Percentiles rank a stretch among this genome's conserved stretches.
Conservation (phyloP, 1,140 invertebrate genomes). For the Acromyrmex echinatior region DNA sequence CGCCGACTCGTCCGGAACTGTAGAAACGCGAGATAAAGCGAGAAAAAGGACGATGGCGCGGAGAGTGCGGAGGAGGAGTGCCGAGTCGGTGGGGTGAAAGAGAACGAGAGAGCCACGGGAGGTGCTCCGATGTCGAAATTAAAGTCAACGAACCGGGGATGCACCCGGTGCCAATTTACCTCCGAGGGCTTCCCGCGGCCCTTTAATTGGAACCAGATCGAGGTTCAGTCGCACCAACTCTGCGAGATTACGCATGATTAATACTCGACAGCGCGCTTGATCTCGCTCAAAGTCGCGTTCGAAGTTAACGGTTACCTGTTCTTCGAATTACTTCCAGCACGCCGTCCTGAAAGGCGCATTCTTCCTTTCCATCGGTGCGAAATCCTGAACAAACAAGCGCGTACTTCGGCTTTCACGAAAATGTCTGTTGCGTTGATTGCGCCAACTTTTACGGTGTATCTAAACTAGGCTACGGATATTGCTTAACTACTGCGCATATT, state of each 20-base stretch:
- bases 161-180: constrained; percentile 65
- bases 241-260: constrained; percentile 62
- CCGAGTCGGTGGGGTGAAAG: not conserved
- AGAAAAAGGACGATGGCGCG: constrained; percentile 9
- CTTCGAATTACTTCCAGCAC: constrained; percentile 28
- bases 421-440: constrained; percentile 8
- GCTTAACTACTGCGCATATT: not conserved
- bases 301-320: constrained; percentile 40
- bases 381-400: constrained; percentile 25
- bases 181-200: constrained; percentile 57
- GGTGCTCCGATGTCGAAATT: constrained; percentile 71
- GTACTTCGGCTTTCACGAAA: constrained; percentile 8
- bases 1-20: constrained; percentile 56
- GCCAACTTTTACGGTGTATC: constrained; percentile 35
- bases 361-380: not conserved
- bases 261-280: constrained; percentile 42
- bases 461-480: constrained; percentile 24
- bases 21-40: constrained; percentile 60
- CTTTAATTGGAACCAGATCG: constrained; percentile 72
- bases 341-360: constrained; percentile 5
- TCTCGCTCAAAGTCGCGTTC: constrained; percentile 1
- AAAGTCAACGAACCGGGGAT: constrained; percentile 74
- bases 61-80: not conserved
- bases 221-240: constrained; percentile 7
- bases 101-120: not conserved